These are phyloP conservation scores for Tachina fera DNA, from an alignment of 2,888 invertebrate species.

Conservation along the genomic window DNA sequence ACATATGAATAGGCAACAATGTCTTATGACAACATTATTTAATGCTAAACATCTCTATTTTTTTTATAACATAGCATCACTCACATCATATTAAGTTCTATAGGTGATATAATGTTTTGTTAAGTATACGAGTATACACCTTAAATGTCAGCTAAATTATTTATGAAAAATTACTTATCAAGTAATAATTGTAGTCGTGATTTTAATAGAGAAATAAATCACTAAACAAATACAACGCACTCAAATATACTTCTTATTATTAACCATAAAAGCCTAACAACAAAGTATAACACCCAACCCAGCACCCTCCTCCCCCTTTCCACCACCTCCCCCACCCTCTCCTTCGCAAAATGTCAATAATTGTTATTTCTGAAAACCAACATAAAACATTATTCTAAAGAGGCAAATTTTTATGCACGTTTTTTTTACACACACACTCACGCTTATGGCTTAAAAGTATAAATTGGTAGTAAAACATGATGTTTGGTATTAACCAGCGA, in stretches of 20 bases:
- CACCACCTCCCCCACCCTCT: background rate
- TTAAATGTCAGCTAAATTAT: conserved; percentile 21
- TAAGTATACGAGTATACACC: background rate
- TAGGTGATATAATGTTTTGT: background rate
- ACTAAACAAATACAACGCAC: background rate
- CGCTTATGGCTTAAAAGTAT: background rate
- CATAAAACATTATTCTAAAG: background rate
- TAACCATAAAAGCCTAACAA: background rate
- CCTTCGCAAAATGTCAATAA: conserved; percentile 1
- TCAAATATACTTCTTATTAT: background rate
- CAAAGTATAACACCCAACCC: conserved; percentile 52
- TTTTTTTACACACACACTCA: conserved; percentile 34
- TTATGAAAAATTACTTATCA: conserved; percentile 12
- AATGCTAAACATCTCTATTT: no score
- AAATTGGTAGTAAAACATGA: background rate
- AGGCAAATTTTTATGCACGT: conserved; percentile 44
- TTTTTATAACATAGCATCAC: background rate
- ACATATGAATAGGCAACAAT: no score
- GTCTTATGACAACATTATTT: no score
- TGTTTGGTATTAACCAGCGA: conserved; percentile 3
- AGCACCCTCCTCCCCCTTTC: background rate
- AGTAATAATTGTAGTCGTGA: conserved; percentile 41
- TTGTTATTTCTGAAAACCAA: background rate
- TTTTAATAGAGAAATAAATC: conserved; percentile 26
- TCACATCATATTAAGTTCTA: background rate